Base-by-base conservation (phyloP, 2,113 vertebrate species). In the Zosterops borbonicus region DNA sequence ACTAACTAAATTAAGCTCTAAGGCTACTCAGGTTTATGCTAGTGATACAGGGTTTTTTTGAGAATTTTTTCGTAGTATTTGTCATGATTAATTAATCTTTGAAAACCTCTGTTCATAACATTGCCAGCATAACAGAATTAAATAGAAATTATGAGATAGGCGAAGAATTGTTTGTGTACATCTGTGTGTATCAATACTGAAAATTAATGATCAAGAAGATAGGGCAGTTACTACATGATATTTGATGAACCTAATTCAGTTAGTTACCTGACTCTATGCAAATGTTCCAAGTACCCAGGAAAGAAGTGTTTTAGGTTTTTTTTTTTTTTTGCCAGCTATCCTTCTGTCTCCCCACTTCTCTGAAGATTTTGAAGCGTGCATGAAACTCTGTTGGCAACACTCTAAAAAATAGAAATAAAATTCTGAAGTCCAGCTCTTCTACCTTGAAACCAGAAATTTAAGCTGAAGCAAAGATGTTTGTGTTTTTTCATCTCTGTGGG, bases 321-420 rank as follows among this genome's bases (percentile, higher is more conserved):
- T 37, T 5, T 46, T 17, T 27, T 83, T 90, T 73, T 93, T 63
- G 10, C 35, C 11, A 41, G 9, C 21, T 12, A 13, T 14, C 8
- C 19, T 42, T 19, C 41, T 67, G 10, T 11, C 9, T 64, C 8
- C 3, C 7, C 6, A 0, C 5, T 25, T 11, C 4, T 8, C 28
- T 12, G 9, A 78, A 53, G 24, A 71, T 56, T 82, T 83, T 42
- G 17, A 50, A 17, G 11, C 16, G 55, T 31, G 5, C 24, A 7
- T 79, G 58, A 49, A 84, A 53, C 11, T 35, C 78, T 14, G 7
- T 3, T 17, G 7, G 19, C 28, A 60, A 12, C 7, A 31, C 9
- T 44, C 37, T 22, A 12, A 77, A 64, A 64, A 63, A 55, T n/a
- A 50, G 7, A 19, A 35, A 52, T 25, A 64, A 63, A 41, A n/a